phyloP scores from a whole-genome alignment of 37 sponge, comb jelly and placozoan species.

The Diacarnus erythraeanus region DNA sequence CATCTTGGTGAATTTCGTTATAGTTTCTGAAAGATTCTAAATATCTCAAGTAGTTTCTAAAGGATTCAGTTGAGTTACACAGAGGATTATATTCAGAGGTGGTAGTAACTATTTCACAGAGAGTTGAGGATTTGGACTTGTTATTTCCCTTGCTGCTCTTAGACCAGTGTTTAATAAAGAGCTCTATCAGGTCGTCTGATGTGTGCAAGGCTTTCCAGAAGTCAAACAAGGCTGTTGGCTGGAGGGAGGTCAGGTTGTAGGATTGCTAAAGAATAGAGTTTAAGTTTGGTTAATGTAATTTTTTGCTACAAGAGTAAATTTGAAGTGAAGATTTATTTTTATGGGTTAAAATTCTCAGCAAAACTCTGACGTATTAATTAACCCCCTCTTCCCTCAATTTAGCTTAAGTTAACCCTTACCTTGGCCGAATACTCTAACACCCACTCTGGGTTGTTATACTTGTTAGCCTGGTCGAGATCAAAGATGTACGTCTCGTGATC shows the following conservation, averaged over 20 bases:
- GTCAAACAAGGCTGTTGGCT: not conserved
- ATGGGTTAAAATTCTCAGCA: not conserved
- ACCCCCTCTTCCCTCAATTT: no score
- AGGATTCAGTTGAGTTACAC: not conserved
- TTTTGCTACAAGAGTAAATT: not conserved
- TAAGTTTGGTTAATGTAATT: not conserved
- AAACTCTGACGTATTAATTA: no score
- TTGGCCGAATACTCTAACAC: conserved; percentile 79
- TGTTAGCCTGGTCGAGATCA: conserved; percentile 84
- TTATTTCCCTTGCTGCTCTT: not conserved
- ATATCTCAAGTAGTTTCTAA: no score
- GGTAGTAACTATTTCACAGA: not conserved
- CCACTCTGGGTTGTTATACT: conserved; percentile 74
- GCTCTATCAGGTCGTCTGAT: not conserved
- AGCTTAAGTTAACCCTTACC: conserved; percentile 48
- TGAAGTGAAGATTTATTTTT: no score
- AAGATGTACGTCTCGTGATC: conserved; percentile 72
- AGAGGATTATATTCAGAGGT: not conserved
- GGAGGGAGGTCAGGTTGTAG: conserved; percentile 4
- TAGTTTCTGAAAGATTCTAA: no score
- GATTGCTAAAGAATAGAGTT: not conserved
- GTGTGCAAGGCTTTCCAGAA: conserved; percentile 9
- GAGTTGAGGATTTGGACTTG: not conserved
- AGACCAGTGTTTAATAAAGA: not conserved
- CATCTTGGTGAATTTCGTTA: no score